These are phyloP conservation scores for Xyrichtys novacula DNA, from an alignment of 2,797 vertebrate species.

Conservation along the genomic window DNA sequence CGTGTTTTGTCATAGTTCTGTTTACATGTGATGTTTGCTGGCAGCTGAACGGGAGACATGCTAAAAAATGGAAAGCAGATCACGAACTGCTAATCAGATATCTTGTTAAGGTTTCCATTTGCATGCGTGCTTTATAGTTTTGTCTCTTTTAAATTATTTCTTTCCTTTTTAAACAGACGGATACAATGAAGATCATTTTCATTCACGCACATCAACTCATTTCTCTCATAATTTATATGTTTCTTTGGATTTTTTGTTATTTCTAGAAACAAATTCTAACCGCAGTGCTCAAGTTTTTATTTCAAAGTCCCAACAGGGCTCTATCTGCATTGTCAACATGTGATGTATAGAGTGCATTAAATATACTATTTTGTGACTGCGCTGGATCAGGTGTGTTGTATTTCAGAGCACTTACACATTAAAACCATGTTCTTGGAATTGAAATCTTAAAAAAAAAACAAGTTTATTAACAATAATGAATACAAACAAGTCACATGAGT, in stretches of 20 bases:
- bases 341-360: constrained; percentile 22
- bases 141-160: constrained; percentile 36
- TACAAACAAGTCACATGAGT: constrained; percentile 51
- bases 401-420: not conserved
- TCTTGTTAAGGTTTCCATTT: constrained; percentile 45
- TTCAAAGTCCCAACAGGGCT: constrained; percentile 33
- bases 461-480: constrained; percentile 69
- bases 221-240: not conserved
- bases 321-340: constrained; percentile 7
- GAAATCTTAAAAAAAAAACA: constrained; percentile 41
- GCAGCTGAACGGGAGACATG: not conserved
- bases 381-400: not conserved
- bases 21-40: constrained; percentile 41
- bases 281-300: constrained; percentile 24
- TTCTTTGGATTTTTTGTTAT: constrained; percentile 4
- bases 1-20: constrained; percentile 12
- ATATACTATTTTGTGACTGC: not conserved
- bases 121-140: constrained; percentile 8
- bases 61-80: constrained; percentile 11
- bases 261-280: constrained; percentile 1
- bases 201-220: not conserved
- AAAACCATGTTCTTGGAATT: constrained; percentile 3
- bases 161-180: constrained; percentile 1
- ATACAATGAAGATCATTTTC: not conserved
- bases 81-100: not conserved